Percentiles rank a stretch among this genome's conserved stretches.
Evolutionary conservation across 2,888 invertebrate species (phyloP).

Genomic region (Agrotis ipsilon): DNA sequence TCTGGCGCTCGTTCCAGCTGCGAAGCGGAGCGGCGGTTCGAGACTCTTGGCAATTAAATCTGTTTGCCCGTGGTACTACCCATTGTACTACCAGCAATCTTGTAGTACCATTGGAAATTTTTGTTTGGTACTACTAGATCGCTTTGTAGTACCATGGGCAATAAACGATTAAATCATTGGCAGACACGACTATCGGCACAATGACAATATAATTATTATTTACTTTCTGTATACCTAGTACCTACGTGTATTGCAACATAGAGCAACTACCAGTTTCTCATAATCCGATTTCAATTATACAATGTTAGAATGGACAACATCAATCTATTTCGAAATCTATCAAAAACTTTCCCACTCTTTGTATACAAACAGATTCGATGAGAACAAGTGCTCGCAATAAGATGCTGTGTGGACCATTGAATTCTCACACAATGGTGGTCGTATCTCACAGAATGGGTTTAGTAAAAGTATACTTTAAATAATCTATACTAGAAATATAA

Average conservation of each 20-base stretch:
- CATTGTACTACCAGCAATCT: too few relatives aligned
- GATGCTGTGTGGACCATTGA: conserved; percentile 56
- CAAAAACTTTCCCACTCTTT: conserved; percentile 67
- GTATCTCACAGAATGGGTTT: conserved; percentile 54
- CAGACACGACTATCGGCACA: too few relatives aligned
- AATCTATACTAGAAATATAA: conserved; percentile 4
- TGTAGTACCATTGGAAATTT: too few relatives aligned
- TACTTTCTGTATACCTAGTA: too few relatives aligned
- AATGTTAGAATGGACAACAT: conserved; percentile 41
- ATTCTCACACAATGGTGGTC: conserved; percentile 51
- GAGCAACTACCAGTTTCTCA: conserved; percentile 32
- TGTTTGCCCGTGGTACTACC: too few relatives aligned
- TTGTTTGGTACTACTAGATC: too few relatives aligned
- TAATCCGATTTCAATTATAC: conserved; percentile 25
- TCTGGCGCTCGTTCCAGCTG: too few relatives aligned
- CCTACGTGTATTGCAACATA: background rate
- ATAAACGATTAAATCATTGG: too few relatives aligned
- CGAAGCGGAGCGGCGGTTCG: too few relatives aligned
- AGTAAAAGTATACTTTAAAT: conserved; percentile 62
- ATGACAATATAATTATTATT: too few relatives aligned
- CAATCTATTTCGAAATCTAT: conserved; percentile 53
- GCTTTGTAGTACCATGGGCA: too few relatives aligned
- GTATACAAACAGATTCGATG: conserved; percentile 61
- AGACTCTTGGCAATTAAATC: too few relatives aligned
- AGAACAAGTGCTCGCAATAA: conserved; percentile 63